phyloP scores from a whole-genome alignment of 2,888 invertebrate species.

The Drosophila nigricruria region DNA sequence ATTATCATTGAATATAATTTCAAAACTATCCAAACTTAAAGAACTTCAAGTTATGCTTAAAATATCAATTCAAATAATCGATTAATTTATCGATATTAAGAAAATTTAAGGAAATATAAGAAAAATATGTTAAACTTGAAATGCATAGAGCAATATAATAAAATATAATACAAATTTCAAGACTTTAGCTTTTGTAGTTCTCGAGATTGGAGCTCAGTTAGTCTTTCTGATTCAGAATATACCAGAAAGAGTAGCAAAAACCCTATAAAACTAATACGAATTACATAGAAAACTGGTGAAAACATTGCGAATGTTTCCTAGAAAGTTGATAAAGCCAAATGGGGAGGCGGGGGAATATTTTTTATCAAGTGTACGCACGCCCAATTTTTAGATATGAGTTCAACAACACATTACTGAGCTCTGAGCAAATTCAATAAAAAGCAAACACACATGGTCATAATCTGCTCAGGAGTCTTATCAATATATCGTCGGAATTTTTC shows the following conservation, averaged over 20 bases:
- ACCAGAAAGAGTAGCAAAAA: background rate
- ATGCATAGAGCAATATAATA: no score
- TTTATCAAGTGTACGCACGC: conserved; percentile 7
- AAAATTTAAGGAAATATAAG: background rate
- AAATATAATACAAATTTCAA: background rate
- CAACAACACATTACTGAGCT: conserved; percentile 6
- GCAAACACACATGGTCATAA: conserved; percentile 1
- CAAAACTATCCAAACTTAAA: background rate
- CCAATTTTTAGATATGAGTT: conserved; percentile 30
- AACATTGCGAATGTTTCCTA: background rate
- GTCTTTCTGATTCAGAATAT: background rate
- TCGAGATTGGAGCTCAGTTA: background rate
- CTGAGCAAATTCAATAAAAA: conserved; percentile 19
- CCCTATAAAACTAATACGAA: background rate
- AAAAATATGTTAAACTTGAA: background rate
- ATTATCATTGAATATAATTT: background rate
- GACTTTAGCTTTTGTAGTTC: background rate
- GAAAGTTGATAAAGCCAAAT: conserved; percentile 5
- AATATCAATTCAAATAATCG: no score
- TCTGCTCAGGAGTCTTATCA: conserved; percentile 19
- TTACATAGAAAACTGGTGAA: background rate
- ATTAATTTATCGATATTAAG: background rate
- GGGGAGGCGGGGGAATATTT: background rate
- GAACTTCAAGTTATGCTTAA: background rate
- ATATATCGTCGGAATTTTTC: background rate